These are phyloP conservation scores for Apocrypta bakeri DNA, from an alignment of 1,140 invertebrate genomes.

Conservation along the genomic window DNA sequence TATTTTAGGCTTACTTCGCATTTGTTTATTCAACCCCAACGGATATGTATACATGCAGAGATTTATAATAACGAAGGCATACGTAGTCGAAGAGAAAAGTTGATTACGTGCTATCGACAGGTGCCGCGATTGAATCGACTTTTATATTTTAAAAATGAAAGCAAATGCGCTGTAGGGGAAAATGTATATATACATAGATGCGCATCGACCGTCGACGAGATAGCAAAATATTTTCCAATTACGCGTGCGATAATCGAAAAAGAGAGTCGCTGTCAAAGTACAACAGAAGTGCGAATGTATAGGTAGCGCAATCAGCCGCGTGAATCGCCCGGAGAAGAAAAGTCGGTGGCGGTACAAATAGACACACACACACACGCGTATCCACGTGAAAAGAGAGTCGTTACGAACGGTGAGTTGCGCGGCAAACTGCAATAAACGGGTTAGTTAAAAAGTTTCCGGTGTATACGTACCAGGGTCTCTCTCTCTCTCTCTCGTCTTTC, in stretches of 20 bases:
- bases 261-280: not conserved
- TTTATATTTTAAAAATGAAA: not conserved
- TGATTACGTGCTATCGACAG: not conserved
- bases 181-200: not conserved
- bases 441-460: constrained; percentile 46
- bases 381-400: not conserved
- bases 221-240: not conserved
- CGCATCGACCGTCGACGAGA: not conserved
- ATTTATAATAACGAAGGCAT: too few relatives aligned
- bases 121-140: not conserved
- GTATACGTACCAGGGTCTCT: not conserved
- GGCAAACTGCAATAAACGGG: constrained; percentile 38
- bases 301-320: too few relatives aligned
- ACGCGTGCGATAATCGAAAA: not conserved
- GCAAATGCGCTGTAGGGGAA: not conserved
- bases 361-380: not conserved
- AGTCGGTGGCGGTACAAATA: not conserved
- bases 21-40: too few relatives aligned
- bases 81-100: not conserved
- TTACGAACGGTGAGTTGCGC: not conserved
- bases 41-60: too few relatives aligned
- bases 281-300: not conserved
- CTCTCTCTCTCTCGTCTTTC: not conserved
- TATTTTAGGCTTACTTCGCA: too few relatives aligned
- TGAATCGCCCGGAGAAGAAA: not conserved